A percentile compares a stretch with the other conserved stretches of the same genome.
phyloP scores from a whole-genome alignment of 2,113 vertebrate genomes.

The human (Homo sapiens) region DNA sequence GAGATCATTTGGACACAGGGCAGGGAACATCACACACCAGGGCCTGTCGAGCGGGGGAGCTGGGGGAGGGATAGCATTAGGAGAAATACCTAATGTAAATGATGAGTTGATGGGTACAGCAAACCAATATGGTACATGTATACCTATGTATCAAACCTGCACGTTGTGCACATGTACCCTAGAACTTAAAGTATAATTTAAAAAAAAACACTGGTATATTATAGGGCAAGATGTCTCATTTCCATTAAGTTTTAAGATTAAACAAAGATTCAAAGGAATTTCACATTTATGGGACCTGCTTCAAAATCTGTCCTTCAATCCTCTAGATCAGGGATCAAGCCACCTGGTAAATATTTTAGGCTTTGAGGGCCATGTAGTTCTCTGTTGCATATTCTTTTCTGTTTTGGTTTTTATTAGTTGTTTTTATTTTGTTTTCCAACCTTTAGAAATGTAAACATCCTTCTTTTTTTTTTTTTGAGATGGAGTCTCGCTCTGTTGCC shows the following conservation, averaged over 20 bases:
- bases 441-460: background rate
- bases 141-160: too few species aligned
- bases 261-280: background rate
- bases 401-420: background rate
- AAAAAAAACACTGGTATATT: background rate
- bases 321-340: background rate
- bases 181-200: too few species aligned
- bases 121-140: too few species aligned
- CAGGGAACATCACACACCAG: too few species aligned
- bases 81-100: too few species aligned
- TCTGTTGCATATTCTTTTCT: background rate
- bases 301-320: background rate
- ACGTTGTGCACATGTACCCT: too few species aligned
- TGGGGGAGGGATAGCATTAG: too few species aligned
- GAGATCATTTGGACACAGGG: too few species aligned
- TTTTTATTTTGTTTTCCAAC: background rate
- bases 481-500: too few species aligned
- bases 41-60: too few species aligned
- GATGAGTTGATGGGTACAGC: too few species aligned
- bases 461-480: background rate
- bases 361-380: background rate
- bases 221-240: background rate
- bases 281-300: background rate
- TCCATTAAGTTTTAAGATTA: background rate
- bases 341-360: background rate